These are phyloP conservation scores for Anomalospiza imberbis DNA, from an alignment of 2,797 vertebrate species.

Conservation along the genomic window DNA sequence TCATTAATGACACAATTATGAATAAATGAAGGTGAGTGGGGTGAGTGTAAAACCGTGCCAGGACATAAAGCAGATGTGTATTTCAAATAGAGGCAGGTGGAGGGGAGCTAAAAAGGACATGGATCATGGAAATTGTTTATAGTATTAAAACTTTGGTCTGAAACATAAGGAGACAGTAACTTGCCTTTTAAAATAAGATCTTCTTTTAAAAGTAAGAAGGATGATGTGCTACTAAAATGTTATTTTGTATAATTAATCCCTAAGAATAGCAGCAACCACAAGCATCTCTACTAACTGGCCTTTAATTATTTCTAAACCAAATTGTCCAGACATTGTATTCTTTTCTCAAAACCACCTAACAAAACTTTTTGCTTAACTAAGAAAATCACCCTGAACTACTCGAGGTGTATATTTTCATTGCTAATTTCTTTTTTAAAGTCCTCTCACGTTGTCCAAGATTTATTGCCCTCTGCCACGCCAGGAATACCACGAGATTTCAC, in stretches of 20 bases:
- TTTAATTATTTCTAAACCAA: not conserved
- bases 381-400: not conserved
- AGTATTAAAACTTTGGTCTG: not conserved
- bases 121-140: not conserved
- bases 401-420: not conserved
- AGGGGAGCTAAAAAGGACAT: not conserved
- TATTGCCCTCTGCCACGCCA: not conserved
- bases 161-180: not conserved
- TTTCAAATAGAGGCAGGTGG: not conserved
- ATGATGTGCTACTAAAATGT: not conserved
- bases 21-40: not conserved
- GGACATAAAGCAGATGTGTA: not conserved
- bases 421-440: not conserved
- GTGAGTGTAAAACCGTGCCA: not conserved
- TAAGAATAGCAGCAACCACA: constrained; percentile 12
- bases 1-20: not conserved
- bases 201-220: constrained; percentile 20
- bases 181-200: constrained; percentile 5
- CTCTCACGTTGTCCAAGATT: not conserved
- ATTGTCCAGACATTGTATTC: not conserved
- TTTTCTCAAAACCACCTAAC: not conserved
- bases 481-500: constrained; percentile 7
- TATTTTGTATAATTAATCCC: not conserved
- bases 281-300: not conserved
- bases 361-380: not conserved